A percentile compares a stretch with the other conserved stretches of the same genome.
These are phyloP conservation scores for Globia sparganii DNA, from an alignment of 2,888 invertebrate species.

Conservation along the genomic window DNA sequence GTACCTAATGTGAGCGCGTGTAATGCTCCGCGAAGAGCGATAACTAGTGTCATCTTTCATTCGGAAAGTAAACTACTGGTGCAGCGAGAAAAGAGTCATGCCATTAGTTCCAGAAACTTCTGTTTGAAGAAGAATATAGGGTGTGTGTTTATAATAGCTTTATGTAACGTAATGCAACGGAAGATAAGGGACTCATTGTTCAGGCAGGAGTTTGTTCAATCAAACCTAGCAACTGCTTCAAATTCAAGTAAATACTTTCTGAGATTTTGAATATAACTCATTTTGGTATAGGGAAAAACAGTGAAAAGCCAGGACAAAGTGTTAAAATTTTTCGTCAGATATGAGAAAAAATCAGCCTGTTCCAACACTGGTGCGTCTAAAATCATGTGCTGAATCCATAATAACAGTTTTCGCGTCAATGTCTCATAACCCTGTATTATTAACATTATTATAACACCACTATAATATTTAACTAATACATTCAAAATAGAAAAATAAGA, in stretches of 20 bases:
- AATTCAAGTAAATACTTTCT: no score
- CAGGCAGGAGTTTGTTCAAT: background rate
- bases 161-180: background rate
- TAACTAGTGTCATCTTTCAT: conserved; percentile 51
- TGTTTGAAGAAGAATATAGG: background rate
- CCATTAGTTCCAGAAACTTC: conserved; percentile 31
- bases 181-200: background rate
- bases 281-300: background rate
- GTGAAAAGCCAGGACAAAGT: background rate
- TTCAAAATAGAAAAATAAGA: conserved; percentile 17
- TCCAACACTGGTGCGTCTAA: background rate
- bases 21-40: conserved; percentile 50
- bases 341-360: background rate
- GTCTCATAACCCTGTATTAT: background rate
- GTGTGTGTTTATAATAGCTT: background rate
- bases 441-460: background rate
- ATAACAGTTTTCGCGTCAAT: background rate
- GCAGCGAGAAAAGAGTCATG: conserved; percentile 10
- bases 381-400: background rate
- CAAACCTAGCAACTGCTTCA: background rate
- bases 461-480: background rate
- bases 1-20: conserved; percentile 25
- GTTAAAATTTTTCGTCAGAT: background rate
- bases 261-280: background rate
- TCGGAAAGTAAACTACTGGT: conserved; percentile 20